phyloP scores from a whole-genome alignment of 1,140 invertebrate genomes.

The Panagrolaimus sp. region DNA sequence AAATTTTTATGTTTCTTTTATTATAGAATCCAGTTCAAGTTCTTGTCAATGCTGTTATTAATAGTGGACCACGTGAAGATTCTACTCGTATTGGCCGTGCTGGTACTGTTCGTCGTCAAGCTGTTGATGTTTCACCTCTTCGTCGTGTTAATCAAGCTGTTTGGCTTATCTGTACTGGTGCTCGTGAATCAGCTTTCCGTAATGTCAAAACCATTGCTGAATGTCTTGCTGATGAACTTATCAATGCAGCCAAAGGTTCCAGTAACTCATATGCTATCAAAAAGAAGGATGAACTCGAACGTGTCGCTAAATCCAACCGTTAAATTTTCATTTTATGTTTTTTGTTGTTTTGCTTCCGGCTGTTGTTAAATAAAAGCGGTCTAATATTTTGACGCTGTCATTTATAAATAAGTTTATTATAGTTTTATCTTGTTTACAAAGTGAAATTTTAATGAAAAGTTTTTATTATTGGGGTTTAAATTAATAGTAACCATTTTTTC shows the following conservation, averaged over 20 bases:
- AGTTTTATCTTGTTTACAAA: no score
- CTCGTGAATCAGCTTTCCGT: conserved; percentile 95
- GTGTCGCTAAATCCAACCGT: conserved; percentile 99
- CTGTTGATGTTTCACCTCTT: conserved; percentile 96
- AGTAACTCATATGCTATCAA: conserved; percentile 99
- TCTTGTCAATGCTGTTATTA: conserved; percentile 95
- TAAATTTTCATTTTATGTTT: conserved; percentile 65
- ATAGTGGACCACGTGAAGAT: conserved; percentile 97
- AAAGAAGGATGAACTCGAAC: conserved; percentile 99
- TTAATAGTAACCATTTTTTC: background rate
- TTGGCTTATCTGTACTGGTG: conserved; percentile 95
- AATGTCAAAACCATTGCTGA: conserved; percentile 99
- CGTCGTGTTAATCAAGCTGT: conserved; percentile 97
- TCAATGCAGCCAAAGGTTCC: conserved; percentile 98
- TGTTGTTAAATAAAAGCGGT: conserved; percentile 12
- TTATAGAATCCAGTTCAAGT: conserved; percentile 79
- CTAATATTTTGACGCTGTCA: background rate
- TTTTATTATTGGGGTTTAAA: no score
- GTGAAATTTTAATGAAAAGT: no score
- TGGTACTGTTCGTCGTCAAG: conserved; percentile 96
- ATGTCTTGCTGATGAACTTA: conserved; percentile 97
- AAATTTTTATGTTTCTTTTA: conserved; percentile 19
- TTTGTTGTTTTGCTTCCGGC: conserved; percentile 3
- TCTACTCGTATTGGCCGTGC: conserved; percentile 98
- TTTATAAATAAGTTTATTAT: conserved; percentile 8